phyloP scores from a whole-genome alignment of 2,797 vertebrate species.

The Xerus rutilus region DNA sequence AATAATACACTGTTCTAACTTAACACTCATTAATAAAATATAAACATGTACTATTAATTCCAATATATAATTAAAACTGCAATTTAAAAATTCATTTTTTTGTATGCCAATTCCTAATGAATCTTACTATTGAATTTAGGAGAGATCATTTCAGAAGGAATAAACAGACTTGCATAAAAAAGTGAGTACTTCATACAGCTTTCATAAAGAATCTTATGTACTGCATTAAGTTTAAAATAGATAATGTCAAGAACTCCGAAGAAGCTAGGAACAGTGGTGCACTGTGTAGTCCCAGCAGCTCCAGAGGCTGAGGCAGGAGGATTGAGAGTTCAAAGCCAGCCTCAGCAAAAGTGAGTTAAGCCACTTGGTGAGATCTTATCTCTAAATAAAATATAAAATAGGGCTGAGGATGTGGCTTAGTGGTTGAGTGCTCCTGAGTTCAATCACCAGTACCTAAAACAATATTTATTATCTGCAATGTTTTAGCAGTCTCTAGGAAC shows the following conservation, averaged over 20 bases:
- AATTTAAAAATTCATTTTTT: constrained; percentile 61
- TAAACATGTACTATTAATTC: constrained; percentile 15
- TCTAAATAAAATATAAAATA: no score
- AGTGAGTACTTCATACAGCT: constrained; percentile 27
- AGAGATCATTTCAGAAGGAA: constrained; percentile 45
- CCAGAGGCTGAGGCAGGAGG: no score
- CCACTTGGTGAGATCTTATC: no score
- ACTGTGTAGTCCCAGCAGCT: no score
- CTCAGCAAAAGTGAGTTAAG: no score
- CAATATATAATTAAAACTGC: constrained; percentile 15
- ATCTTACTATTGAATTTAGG: constrained; percentile 44
- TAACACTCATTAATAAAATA: constrained; percentile 59
- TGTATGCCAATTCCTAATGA: constrained; percentile 44
- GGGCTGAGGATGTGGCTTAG: no score
- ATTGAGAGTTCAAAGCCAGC: no score
- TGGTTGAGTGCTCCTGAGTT: no score
- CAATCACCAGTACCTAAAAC: no score
- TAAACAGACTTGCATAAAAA: constrained; percentile 48
- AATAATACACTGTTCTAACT: constrained; percentile 39
- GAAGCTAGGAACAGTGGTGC: no score
- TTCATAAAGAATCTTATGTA: constrained; percentile 1
- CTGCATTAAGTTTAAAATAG: constrained; percentile 3
- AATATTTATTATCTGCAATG: neutral
- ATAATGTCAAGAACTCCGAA: neutral
- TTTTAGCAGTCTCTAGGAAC: neutral